phyloP scores from a whole-genome alignment of 37 sponge, comb jelly and placozoan genomes.

The Beroe ovata region DNA sequence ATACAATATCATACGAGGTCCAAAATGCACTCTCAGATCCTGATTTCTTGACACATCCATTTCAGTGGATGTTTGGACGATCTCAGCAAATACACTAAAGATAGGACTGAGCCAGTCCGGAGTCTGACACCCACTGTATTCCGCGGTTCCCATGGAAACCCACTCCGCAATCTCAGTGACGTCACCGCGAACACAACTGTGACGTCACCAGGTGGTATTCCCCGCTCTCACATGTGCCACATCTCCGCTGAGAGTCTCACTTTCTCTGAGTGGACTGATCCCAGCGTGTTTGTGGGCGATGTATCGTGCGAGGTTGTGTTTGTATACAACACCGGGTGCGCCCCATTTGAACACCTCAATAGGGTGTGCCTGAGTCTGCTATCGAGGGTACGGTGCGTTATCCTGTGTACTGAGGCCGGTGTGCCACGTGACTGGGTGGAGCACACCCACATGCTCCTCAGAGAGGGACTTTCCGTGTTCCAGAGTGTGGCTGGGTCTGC shows the following conservation, averaged over 20 bases:
- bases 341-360: background rate
- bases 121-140: slow-evolving; percentile 2
- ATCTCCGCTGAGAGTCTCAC: background rate
- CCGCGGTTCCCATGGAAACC: background rate
- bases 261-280: background rate
- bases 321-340: slow-evolving; percentile 6
- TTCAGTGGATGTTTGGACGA: slow-evolving; percentile 34
- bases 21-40: too few species aligned
- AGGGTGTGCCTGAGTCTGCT: background rate
- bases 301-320: background rate
- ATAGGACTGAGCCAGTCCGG: background rate
- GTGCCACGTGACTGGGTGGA: background rate
- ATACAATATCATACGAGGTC: too few species aligned
- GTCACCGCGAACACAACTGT: background rate
- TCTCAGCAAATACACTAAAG: background rate
- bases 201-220: background rate
- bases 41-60: background rate
- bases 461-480: background rate
- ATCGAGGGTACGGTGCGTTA: background rate
- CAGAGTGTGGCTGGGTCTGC: background rate
- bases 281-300: background rate
- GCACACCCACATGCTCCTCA: background rate
- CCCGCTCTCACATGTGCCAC: background rate
- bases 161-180: background rate
- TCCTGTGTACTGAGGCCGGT: background rate